These are phyloP conservation scores for Notolabrus celidotus DNA, from an alignment of 2,797 vertebrate species.

Conservation along the genomic window DNA sequence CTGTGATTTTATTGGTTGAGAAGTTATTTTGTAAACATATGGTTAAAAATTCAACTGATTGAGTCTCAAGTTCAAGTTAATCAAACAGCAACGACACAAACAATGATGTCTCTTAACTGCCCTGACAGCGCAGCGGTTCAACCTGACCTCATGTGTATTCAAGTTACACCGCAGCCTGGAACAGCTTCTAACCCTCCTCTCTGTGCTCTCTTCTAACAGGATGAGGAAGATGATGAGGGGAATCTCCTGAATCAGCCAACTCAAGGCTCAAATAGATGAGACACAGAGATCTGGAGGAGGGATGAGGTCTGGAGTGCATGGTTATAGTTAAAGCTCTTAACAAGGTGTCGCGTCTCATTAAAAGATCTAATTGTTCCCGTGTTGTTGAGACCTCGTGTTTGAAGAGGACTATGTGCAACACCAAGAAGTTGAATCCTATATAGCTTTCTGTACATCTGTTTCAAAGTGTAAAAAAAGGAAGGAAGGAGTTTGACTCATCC, in stretches of 20 bases:
- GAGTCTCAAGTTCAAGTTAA: not conserved
- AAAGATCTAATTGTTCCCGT: constrained; percentile 21
- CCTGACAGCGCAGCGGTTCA: not conserved
- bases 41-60: not conserved
- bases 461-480: constrained; percentile 3
- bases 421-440: not conserved
- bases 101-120: not conserved
- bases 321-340: constrained; percentile 35
- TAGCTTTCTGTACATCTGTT: not conserved
- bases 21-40: not conserved
- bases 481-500: not conserved
- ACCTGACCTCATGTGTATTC: constrained; percentile 14
- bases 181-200: constrained; percentile 7
- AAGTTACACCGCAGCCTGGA: constrained; percentile 30
- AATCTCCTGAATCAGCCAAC: constrained; percentile 14
- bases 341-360: constrained; percentile 21
- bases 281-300: constrained; percentile 9
- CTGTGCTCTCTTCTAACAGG: not conserved
- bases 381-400: not conserved
- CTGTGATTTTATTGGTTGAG: constrained; percentile 2
- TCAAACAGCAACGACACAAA: constrained; percentile 9
- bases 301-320: constrained; percentile 29
- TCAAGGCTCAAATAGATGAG: constrained; percentile 12
- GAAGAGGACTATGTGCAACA: not conserved
- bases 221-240: not conserved